Base-by-base conservation (phyloP, 1,140 invertebrate species). In the Telenomus remus region DNA sequence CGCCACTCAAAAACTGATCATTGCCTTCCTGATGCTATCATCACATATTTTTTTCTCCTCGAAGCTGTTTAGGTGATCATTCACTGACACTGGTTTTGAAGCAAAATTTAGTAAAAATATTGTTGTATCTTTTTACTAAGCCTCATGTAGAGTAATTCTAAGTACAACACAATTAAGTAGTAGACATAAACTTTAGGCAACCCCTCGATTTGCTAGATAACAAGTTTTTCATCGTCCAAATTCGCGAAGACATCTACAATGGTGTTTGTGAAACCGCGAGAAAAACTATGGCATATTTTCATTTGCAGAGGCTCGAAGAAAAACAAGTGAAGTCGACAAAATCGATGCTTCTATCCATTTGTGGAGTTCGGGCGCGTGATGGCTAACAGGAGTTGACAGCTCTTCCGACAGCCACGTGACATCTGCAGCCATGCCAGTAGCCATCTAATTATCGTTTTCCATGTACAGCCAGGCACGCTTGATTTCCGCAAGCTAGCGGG, bases 331-430 rank as follows among this genome's bases (percentile, higher is more conserved):
- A 39, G 37, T 11, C 1, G 2, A 27, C 19, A 64, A 76, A 65
- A 70, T 70, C 63, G 63, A 76, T 65, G 57, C 55, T 76, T 71
- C 66, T 68, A 68, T 68, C 73, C 56, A 71, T 76, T 71, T 71
- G 56, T 71, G 51, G 35, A 56, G 33, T 60, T 65, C 70, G 68
- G 64, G 47, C 64, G 57, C 56, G 56, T 61, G 61, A 68, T 50
- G 60, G 80, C 68, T 80, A 85, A 86, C 83, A 79, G 80, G 72
- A 69, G 68, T 77, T 86, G 86, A 87, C 86, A 88, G 85, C 78
- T 85, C 80, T 81, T 79, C 77, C 85, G 85, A 86, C 84, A 86
- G 83, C 80, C 81, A 78, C 81, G 81, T 86, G 84, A 87, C 85
- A 80, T 86, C 78, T 86, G 85, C 79, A 84, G 85, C 81, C 73